phyloP scores from a whole-genome alignment of 2,888 invertebrate species.

The Callosobruchus maculatus region DNA sequence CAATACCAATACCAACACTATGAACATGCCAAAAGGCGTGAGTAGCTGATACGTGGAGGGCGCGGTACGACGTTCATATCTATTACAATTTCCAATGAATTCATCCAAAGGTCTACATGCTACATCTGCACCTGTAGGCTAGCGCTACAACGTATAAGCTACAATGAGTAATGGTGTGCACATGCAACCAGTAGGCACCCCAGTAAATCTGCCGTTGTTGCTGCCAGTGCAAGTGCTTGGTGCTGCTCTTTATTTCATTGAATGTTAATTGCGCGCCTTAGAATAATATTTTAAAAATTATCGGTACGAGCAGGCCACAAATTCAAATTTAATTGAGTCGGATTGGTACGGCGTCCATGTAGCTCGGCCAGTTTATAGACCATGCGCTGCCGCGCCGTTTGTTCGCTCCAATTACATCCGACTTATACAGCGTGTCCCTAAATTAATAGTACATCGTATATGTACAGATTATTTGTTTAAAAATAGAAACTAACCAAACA shows the following conservation, averaged over 20 bases:
- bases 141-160: neutral
- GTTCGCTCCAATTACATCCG: neutral
- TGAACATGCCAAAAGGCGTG: too few relatives aligned
- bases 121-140: neutral
- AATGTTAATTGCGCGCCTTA: neutral
- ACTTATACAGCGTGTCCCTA: too few relatives aligned
- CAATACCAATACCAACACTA: too few relatives aligned
- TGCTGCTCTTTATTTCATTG: neutral
- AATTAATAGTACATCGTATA: too few relatives aligned
- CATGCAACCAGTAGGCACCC: neutral
- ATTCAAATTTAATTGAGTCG: slow-evolving; percentile 10
- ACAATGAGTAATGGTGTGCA: neutral
- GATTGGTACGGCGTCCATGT: neutral
- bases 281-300: slow-evolving; percentile 8
- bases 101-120: too few relatives aligned
- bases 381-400: neutral
- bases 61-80: too few relatives aligned
- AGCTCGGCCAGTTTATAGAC: neutral
- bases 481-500: too few relatives aligned
- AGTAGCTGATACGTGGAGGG: too few relatives aligned
- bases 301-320: slow-evolving; percentile 6
- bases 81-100: too few relatives aligned
- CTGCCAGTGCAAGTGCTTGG: neutral
- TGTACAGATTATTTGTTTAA: too few relatives aligned
- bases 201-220: neutral